These are phyloP conservation scores for Ophiothrix spiculata DNA, from an alignment of 35 echinoderm and acorn worm species.

Conservation along the genomic window DNA sequence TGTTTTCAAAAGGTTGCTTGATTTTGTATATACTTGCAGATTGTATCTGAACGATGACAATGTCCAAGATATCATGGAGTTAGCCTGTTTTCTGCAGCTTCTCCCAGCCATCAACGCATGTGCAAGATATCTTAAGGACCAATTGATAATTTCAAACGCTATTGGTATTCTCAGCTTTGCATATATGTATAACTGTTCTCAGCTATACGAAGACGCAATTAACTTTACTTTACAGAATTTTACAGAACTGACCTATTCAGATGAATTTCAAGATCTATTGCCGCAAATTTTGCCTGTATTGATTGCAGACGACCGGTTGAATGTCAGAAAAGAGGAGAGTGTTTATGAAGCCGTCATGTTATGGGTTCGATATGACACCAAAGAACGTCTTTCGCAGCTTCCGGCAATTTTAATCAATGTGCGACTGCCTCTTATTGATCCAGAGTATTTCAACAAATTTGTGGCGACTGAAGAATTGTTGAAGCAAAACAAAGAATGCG, in stretches of 20 bases:
- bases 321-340: slow-evolving; percentile 77
- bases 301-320: slow-evolving; percentile 76
- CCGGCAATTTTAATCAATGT: slow-evolving; percentile 56
- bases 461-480: slow-evolving; percentile 60
- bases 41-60: slow-evolving; percentile 63
- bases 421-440: slow-evolving; percentile 86
- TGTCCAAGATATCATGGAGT: slow-evolving; percentile 84
- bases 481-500: background rate
- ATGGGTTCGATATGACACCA: slow-evolving; percentile 61
- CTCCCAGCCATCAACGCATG: slow-evolving; percentile 71
- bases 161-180: slow-evolving; percentile 88
- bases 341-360: slow-evolving; percentile 77
- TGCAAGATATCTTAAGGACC: slow-evolving; percentile 74
- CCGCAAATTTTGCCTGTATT: slow-evolving; percentile 41
- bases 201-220: slow-evolving; percentile 80
- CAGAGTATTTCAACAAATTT: slow-evolving; percentile 37
- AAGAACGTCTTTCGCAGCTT: slow-evolving; percentile 22
- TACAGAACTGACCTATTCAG: slow-evolving; percentile 41
- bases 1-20: slow-evolving; percentile 62
- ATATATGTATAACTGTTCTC: slow-evolving; percentile 65
- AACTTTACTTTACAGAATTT: slow-evolving; percentile 63
- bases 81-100: slow-evolving; percentile 85
- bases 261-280: slow-evolving; percentile 54
- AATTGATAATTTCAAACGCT: slow-evolving; percentile 70
- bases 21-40: slow-evolving; percentile 88